These are phyloP conservation scores for Punctoribates punctum DNA, from an alignment of 2,888 invertebrate genomes.

Conservation along the genomic window DNA sequence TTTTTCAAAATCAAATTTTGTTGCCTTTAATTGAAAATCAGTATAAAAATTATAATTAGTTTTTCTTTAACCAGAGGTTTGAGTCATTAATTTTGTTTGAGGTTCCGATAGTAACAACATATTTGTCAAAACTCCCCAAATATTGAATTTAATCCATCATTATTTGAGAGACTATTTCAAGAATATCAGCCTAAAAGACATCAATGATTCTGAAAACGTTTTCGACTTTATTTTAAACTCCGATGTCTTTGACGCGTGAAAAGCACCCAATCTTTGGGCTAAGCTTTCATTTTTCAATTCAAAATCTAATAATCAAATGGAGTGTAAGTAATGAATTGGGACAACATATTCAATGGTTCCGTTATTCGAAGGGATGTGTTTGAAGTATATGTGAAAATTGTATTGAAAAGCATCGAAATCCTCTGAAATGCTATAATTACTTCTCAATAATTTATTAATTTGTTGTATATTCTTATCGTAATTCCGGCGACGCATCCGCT, in stretches of 20 bases:
- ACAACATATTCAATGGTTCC: no score
- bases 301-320: no score
- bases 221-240: no score
- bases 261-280: no score
- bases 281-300: no score
- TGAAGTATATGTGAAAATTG: no score
- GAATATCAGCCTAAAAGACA: no score
- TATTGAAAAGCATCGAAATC: no score
- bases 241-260: no score
- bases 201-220: no score
- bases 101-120: slow-evolving; percentile 24
- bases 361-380: no score
- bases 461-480: slow-evolving; percentile 15
- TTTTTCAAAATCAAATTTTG: background rate
- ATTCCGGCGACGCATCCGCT: slow-evolving; percentile 30
- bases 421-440: background rate
- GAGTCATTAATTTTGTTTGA: slow-evolving; percentile 23
- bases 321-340: no score
- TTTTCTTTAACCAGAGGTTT: background rate
- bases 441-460: slow-evolving; percentile 12
- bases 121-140: slow-evolving; percentile 30
- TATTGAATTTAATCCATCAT: slow-evolving; percentile 12
- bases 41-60: slow-evolving; percentile 33
- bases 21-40: slow-evolving; percentile 6
- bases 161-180: background rate